Evolutionary conservation across 2,797 vertebrate genomes (phyloP).

Genomic region (Linurgus olivaceus): DNA sequence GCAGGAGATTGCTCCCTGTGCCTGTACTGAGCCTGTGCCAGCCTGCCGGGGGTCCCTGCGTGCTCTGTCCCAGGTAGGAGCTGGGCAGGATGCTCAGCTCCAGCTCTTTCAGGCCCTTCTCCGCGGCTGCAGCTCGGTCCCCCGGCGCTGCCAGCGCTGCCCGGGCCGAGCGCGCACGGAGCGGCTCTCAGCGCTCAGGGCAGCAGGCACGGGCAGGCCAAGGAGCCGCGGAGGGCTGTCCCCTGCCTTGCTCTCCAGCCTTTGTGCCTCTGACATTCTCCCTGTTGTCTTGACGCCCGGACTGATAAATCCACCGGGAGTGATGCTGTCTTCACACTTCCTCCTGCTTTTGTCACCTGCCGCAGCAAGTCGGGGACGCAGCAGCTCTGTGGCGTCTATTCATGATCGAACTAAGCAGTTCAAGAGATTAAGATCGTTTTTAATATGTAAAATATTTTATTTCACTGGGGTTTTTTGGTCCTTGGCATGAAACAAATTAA

Average conservation of each 20-base stretch:
- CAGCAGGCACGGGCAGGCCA: not conserved
- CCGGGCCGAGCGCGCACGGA: fast-evolving
- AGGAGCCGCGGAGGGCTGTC: not conserved
- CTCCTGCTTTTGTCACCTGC: not conserved
- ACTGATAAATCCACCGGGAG: not conserved
- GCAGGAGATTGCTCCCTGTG: not conserved
- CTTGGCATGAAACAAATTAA: not conserved
- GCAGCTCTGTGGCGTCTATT: not conserved
- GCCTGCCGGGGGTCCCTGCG: too few relatives aligned
- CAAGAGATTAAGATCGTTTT: not conserved
- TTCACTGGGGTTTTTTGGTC: not conserved
- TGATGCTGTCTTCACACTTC: not conserved
- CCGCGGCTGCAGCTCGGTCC: not conserved
- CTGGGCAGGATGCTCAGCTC: not conserved
- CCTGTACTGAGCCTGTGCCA: not conserved
- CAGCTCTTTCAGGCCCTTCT: not conserved
- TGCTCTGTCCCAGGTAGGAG: too few relatives aligned
- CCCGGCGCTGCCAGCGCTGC: fast-evolving
- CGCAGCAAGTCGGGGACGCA: not conserved
- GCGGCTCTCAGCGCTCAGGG: fast-evolving
- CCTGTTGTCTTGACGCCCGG: not conserved
- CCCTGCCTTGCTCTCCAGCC: not conserved
- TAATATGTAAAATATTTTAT: not conserved
- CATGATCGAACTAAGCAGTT: not conserved
- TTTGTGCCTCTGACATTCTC: too few relatives aligned